Percentiles rank a stretch among this genome's conserved stretches.
phyloP scores from a whole-genome alignment of 2,888 invertebrate genomes.

The Unio delphinus region DNA sequence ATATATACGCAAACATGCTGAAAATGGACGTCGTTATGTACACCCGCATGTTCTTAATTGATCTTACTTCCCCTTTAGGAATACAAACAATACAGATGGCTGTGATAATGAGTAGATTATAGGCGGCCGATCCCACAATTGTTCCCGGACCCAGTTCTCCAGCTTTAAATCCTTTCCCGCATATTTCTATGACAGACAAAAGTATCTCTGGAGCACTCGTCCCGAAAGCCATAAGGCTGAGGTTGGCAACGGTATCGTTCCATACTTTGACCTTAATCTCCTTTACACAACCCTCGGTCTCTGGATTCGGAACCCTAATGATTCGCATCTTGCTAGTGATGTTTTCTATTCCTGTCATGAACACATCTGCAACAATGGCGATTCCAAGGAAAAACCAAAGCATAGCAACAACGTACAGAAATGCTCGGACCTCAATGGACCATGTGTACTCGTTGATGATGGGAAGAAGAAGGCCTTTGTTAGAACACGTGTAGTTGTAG shows the following conservation, averaged over 20 bases:
- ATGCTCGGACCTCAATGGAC: constrained; percentile 70
- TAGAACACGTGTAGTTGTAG: constrained; percentile 50
- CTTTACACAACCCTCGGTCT: constrained; percentile 51
- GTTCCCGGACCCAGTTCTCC: constrained; percentile 76
- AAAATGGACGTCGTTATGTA: constrained; percentile 70
- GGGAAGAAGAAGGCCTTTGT: constrained; percentile 72
- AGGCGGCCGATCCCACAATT: constrained; percentile 77
- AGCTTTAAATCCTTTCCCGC: constrained; percentile 69
- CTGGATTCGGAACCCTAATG: constrained; percentile 65
- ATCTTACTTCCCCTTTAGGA: constrained; percentile 70
- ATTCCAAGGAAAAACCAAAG: constrained; percentile 76
- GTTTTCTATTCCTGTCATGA: constrained; percentile 76
- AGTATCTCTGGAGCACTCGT: constrained; percentile 76
- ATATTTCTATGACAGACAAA: constrained; percentile 74
- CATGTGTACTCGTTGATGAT: constrained; percentile 73
- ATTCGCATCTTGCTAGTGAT: constrained; percentile 75
- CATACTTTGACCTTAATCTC: constrained; percentile 75
- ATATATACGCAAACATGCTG: constrained; percentile 76
- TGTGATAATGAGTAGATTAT: constrained; percentile 75
- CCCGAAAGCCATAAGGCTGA: constrained; percentile 76
- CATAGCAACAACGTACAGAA: constrained; percentile 74
- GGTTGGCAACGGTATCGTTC: constrained; percentile 77
- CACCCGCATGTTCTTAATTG: constrained; percentile 72
- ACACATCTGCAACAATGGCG: constrained; percentile 77
- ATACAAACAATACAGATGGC: constrained; percentile 74